Evolutionary conservation across 2,888 invertebrate genomes (phyloP).

Genomic region (Eulithis prunata): DNA sequence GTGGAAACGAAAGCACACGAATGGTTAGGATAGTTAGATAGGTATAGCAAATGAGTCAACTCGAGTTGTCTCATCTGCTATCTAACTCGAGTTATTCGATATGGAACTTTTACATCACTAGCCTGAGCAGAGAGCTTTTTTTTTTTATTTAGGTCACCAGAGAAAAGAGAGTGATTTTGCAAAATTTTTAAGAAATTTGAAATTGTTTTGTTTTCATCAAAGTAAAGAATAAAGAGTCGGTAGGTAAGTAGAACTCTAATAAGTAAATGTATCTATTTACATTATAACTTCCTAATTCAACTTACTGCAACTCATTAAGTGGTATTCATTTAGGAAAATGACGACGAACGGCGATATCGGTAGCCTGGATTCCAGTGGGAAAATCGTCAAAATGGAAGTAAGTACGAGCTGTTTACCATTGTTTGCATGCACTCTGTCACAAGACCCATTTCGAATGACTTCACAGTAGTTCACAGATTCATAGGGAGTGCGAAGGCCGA

Average conservation of each 20-base stretch:
- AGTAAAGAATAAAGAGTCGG: slow-evolving; percentile 9
- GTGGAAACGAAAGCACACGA: no score
- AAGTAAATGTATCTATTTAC: not conserved
- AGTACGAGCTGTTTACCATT: slow-evolving; percentile 42
- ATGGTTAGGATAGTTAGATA: no score
- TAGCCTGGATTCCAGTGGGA: slow-evolving; percentile 75
- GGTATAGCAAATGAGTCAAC: no score
- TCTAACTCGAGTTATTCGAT: no score
- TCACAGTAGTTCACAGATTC: not conserved
- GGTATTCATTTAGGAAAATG: slow-evolving; percentile 55
- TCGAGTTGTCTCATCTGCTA: no score
- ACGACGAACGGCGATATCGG: slow-evolving; percentile 74
- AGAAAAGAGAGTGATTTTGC: slow-evolving; percentile 45
- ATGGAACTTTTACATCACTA: no score
- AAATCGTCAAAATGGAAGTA: slow-evolving; percentile 86
- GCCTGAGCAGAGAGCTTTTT: no score
- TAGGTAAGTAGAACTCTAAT: slow-evolving; percentile 19
- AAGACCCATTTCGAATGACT: not conserved
- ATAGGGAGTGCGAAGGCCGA: no score
- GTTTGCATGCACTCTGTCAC: not conserved
- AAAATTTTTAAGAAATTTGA: slow-evolving; percentile 27
- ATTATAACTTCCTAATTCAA: slow-evolving; percentile 1
- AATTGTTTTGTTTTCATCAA: slow-evolving; percentile 1
- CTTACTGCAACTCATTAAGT: not conserved
- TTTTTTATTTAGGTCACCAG: no score